These are phyloP conservation scores for Nesogale talazaci DNA, from an alignment of 2,113 vertebrate species.

Conservation along the genomic window DNA sequence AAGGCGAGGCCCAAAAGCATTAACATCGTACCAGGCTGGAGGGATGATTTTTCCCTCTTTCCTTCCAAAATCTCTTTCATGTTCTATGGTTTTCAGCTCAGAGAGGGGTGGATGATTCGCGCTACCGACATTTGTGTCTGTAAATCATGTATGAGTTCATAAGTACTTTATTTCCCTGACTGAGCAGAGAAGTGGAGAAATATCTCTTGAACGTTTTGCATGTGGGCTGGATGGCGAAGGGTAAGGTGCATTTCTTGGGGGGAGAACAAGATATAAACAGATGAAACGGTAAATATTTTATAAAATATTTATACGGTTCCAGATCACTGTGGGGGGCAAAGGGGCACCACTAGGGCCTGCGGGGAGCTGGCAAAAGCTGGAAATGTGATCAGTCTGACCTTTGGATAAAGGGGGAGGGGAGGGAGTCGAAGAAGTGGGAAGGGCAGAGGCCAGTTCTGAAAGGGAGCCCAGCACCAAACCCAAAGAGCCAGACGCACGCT, in stretches of 20 bases:
- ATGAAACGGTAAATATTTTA: not conserved
- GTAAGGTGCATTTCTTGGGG: not conserved
- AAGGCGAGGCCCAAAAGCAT: not conserved
- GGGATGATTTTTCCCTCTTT: not conserved
- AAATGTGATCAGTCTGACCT: not conserved
- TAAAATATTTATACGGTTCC: not conserved
- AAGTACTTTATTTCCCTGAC: conserved; percentile 49
- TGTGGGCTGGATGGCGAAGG: not conserved
- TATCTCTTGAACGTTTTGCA: conserved; percentile 53
- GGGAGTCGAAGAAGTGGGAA: not conserved
- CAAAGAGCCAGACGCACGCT: not conserved
- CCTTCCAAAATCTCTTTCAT: conserved; percentile 38
- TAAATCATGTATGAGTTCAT: conserved; percentile 69
- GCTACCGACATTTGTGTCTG: conserved; percentile 20
- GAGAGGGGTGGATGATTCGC: conserved; percentile 57
- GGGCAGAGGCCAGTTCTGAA: not conserved
- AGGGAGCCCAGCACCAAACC: not conserved
- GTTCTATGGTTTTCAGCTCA: conserved; percentile 62
- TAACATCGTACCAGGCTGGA: not conserved
- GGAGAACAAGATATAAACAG: not conserved
- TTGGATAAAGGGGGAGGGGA: not conserved
- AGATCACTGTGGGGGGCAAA: not conserved
- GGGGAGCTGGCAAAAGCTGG: not conserved
- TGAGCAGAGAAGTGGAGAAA: conserved; percentile 29
- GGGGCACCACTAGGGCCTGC: rapidly evolving